Conservation (phyloP, 2,797 vertebrate species). For the Hemitrygon akajei region DNA sequence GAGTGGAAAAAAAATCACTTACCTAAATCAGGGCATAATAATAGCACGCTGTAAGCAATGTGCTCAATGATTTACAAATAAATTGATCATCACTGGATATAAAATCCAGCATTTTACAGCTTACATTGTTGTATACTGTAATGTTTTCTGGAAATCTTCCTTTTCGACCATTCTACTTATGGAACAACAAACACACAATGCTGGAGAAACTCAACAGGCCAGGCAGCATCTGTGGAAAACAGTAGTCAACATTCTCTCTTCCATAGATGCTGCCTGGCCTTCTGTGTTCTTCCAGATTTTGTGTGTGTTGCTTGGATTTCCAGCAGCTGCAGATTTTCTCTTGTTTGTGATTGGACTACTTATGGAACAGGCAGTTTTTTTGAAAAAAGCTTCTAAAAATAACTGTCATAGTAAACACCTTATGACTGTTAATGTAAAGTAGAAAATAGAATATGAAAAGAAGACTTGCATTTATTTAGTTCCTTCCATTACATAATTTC, state of each 20-base stretch:
- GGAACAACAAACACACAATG: neutral
- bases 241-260: no score
- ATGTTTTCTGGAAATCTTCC: slow-evolving; percentile 43
- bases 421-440: neutral
- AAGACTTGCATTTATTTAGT: neutral
- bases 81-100: neutral
- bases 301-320: no score
- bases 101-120: slow-evolving; percentile 2
- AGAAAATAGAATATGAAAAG: neutral
- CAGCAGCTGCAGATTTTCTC: no score
- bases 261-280: no score
- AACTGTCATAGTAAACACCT: neutral
- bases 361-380: neutral
- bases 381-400: neutral
- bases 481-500: neutral
- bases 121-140: neutral
- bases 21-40: neutral
- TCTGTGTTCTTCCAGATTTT: no score
- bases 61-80: neutral
- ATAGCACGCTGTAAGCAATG: neutral
- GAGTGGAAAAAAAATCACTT: neutral
- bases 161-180: slow-evolving; percentile 39
- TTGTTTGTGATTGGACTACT: neutral
- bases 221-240: no score
- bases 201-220: no score